Percentiles rank a stretch among this genome's conserved stretches.
These are phyloP conservation scores for Nyctibius grandis DNA, from an alignment of 2,797 vertebrate genomes.

Conservation along the genomic window DNA sequence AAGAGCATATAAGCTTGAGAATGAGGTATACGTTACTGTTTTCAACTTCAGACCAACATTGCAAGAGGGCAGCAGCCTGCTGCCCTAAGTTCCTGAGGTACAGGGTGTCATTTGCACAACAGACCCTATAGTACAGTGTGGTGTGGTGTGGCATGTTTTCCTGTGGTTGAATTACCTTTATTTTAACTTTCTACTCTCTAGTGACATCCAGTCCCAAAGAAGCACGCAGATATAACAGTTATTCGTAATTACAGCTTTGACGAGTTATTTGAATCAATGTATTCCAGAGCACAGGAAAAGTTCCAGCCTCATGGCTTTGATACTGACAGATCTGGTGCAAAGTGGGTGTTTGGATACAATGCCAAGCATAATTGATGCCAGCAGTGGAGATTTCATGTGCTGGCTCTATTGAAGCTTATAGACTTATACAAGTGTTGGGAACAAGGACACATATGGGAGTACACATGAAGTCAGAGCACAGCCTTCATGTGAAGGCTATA, in stretches of 20 bases:
- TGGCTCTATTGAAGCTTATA: not conserved
- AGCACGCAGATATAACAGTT: constrained; percentile 30
- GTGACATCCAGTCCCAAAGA: not conserved
- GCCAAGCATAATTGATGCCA: constrained; percentile 55
- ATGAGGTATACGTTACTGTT: not conserved
- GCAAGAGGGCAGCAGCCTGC: not conserved
- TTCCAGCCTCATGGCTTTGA: constrained; percentile 54
- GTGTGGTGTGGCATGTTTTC: not conserved
- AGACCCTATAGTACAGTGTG: not conserved
- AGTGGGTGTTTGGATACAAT: constrained; percentile 64
- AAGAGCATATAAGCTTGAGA: not conserved
- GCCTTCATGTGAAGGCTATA: not conserved
- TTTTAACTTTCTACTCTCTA: not conserved
- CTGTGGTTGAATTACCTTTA: not conserved
- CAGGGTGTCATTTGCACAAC: not conserved
- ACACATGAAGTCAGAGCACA: not conserved
- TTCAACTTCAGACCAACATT: not conserved
- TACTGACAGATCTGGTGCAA: constrained; percentile 64
- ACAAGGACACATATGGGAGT: not conserved
- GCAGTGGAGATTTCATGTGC: constrained; percentile 40
- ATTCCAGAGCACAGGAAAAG: constrained; percentile 59
- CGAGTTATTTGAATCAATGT: constrained; percentile 44
- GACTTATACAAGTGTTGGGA: constrained; percentile 7
- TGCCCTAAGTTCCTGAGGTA: not conserved
- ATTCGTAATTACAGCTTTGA: constrained; percentile 45